These are phyloP conservation scores for Cygnus olor DNA, from an alignment of 2,797 vertebrate genomes.

Conservation along the genomic window DNA sequence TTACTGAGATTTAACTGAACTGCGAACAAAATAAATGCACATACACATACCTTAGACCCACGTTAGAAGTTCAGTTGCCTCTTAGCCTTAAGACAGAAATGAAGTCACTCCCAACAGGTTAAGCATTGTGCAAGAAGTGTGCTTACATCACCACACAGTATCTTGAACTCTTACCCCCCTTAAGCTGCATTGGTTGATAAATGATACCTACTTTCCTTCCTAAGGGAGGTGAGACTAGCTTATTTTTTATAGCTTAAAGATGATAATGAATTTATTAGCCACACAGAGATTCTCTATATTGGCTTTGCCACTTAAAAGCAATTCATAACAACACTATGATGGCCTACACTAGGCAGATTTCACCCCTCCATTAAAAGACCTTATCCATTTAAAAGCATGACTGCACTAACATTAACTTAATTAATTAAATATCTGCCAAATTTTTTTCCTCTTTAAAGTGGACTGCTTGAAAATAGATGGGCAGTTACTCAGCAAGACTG, in stretches of 20 bases:
- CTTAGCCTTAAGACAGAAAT: background rate
- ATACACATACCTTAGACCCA: background rate
- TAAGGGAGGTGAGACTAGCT: background rate
- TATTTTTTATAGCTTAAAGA: background rate
- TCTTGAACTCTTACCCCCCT: background rate
- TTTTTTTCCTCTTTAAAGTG: background rate
- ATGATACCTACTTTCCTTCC: background rate
- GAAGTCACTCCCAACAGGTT: background rate
- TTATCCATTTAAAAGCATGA: background rate
- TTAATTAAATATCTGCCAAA: background rate
- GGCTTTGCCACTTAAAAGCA: background rate
- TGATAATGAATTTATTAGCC: background rate
- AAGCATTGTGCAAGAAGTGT: background rate
- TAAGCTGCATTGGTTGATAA: background rate
- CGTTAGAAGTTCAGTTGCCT: background rate
- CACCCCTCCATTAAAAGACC: background rate
- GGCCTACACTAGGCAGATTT: background rate
- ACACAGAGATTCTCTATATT: background rate
- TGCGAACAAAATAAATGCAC: background rate
- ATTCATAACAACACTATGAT: background rate
- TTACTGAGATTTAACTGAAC: background rate
- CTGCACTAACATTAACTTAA: background rate
- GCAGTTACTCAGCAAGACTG: slow-evolving; percentile 35
- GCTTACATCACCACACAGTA: background rate
- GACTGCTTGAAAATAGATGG: slow-evolving; percentile 30